Evolutionary conservation across 2,888 invertebrate species (phyloP).

Genomic region (Ichneumon xanthorius): DNA sequence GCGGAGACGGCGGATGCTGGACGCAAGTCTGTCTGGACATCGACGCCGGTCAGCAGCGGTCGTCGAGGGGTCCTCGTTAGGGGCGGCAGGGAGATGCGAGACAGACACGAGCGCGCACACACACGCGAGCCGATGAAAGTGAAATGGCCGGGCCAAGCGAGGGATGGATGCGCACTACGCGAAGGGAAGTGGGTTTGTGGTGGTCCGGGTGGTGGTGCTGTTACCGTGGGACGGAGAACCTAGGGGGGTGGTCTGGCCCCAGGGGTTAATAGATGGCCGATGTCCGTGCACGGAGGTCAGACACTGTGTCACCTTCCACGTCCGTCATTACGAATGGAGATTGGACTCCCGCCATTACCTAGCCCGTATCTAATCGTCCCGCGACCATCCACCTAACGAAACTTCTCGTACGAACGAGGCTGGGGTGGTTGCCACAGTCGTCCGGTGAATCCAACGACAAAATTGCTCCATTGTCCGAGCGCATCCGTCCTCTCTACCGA

Average conservation of each 20-base stretch:
- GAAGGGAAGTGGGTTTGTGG: constrained; percentile 42
- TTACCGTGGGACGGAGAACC: constrained; percentile 72
- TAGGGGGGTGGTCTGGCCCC: constrained; percentile 64
- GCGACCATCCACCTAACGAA: constrained; percentile 70
- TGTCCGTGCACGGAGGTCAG: constrained; percentile 79
- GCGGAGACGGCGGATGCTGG: constrained; percentile 26
- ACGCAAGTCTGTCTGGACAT: constrained; percentile 47
- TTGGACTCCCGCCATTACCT: constrained; percentile 78
- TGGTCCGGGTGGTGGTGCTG: constrained; percentile 40
- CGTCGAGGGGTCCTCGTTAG: constrained; percentile 72
- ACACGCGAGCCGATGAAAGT: constrained; percentile 18
- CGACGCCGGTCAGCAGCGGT: constrained; percentile 60
- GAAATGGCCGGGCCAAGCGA: constrained; percentile 37
- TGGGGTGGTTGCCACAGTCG: constrained; percentile 17
- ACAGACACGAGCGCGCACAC: constrained; percentile 27
- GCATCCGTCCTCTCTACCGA: constrained; percentile 50
- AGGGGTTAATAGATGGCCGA: constrained; percentile 82
- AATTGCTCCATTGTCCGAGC: constrained; percentile 75
- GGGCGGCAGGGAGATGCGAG: constrained; percentile 49
- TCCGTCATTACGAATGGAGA: constrained; percentile 82
- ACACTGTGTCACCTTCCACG: constrained; percentile 81
- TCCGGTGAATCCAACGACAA: constrained; percentile 66
- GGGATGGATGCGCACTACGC: constrained; percentile 37
- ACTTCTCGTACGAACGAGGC: constrained; percentile 71
- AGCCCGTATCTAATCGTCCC: constrained; percentile 77